Base-by-base conservation (phyloP, 2,888 invertebrate species). In the Calephelis perditalis region DNA sequence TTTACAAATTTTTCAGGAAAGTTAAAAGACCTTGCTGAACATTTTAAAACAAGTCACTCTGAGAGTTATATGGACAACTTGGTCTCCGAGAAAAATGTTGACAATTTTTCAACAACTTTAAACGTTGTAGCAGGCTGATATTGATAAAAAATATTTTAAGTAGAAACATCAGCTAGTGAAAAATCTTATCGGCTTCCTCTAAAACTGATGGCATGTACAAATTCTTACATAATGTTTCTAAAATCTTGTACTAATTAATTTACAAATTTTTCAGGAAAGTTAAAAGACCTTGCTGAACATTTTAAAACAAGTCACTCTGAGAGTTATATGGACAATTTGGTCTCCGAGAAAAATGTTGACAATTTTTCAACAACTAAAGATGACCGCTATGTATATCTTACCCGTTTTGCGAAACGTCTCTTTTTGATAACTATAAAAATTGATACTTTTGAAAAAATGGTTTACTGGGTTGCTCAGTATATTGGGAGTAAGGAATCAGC, bases 11-110 rank as follows among this genome's bases (percentile, higher is more conserved):
- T 72, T 68, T 45, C 75, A 87, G 87, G 87, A 12, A 76, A 79
- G 62, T 63, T 85, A 35, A 81, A 76, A 63, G 78, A 79, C 36
- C 76, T 89, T 69, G 73, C 85, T 75, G 75, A 79, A 1, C 89
- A 89, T 65, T 88, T 85, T 68, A 82, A 84, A 65, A 84, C 86
- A 0, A 80, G 79, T 46, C 89, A 89, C 62, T 69, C 79, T 0
- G 65, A 68, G 0, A 62, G 83, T 62, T 81, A 81, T 70, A 76
- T 75, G 63, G 68, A 81, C 1, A 73, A 65, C 61, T 72, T 73
- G n/a, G 81, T 83, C 62, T 67, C 76, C 5, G 84, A 85, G 46
- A 74, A 86, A 5, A 76, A 78, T 59, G 60, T 71, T 7, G 56
- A 64, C 7, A 66, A 69, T 45, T 46, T 67, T 35, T 65, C 65